phyloP scores from a whole-genome alignment of 2,888 invertebrate species.

The Philaethria dido region DNA sequence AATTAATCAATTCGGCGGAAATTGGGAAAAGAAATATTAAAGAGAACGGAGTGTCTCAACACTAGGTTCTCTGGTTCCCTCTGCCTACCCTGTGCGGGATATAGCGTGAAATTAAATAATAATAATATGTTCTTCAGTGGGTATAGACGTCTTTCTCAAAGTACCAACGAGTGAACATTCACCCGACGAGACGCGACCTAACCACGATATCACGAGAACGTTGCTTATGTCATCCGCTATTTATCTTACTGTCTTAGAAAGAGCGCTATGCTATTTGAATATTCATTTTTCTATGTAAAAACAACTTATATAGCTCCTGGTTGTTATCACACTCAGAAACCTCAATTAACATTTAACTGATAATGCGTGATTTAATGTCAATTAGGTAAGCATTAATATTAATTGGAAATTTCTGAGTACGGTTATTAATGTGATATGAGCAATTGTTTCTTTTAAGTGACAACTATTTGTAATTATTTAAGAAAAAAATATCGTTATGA shows the following conservation, averaged over 20 bases:
- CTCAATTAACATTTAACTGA: not conserved
- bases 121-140: not conserved
- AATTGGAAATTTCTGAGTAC: too few species aligned
- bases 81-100: too few species aligned
- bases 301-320: not conserved
- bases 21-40: too few species aligned
- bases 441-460: too few species aligned
- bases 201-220: conserved; percentile 17
- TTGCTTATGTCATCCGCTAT: conserved; percentile 17
- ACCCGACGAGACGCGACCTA: conserved; percentile 21
- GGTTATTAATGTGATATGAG: too few species aligned
- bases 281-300: not conserved
- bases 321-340: not conserved
- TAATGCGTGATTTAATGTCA: too few species aligned
- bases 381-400: too few species aligned
- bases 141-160: not conserved
- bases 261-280: conserved; percentile 6
- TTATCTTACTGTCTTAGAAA: not conserved
- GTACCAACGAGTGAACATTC: not conserved
- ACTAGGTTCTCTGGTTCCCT: too few species aligned
- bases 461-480: too few species aligned
- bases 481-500: too few species aligned
- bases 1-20: too few species aligned
- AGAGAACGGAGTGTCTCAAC: too few species aligned
- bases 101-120: not conserved